Conservation (phyloP, 2,797 vertebrate genomes). For the Garrulus glandarius region DNA sequence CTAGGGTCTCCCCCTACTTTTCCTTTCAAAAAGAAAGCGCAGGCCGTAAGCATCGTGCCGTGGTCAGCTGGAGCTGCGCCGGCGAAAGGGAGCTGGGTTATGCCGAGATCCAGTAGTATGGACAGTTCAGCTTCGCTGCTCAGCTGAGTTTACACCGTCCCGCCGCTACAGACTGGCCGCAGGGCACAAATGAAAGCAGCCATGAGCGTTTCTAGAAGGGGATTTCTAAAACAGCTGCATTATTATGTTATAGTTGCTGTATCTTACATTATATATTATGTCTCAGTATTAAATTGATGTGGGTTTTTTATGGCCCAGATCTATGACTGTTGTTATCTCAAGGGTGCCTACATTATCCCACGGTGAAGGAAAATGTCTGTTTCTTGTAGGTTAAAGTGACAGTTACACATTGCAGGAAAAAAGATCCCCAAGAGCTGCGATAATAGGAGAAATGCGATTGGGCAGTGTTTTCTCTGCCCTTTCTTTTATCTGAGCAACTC, state of each 20-base stretch:
- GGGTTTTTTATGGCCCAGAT: neutral
- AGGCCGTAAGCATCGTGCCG: fast-evolving
- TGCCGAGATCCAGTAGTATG: fast-evolving
- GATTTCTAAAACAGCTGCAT: neutral
- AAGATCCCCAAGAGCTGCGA: neutral
- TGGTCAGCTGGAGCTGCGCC: neutral
- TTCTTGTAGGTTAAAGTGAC: neutral
- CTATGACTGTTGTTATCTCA: too few relatives aligned
- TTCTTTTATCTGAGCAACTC: neutral
- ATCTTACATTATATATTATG: neutral
- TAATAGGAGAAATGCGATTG: neutral
- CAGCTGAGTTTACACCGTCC: fast-evolving
- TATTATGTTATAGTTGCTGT: neutral
- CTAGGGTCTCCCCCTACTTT: fast-evolving
- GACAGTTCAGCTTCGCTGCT: too few relatives aligned
- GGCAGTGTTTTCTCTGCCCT: neutral
- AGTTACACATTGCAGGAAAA: neutral
- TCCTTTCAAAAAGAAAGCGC: neutral
- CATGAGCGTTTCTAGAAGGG: neutral
- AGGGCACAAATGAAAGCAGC: neutral
- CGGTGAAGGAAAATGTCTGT: neutral
- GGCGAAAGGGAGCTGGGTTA: neutral
- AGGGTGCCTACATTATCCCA: neutral
- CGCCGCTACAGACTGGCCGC: fast-evolving
- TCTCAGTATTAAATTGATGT: neutral